These are phyloP conservation scores for Meganola albula DNA, from an alignment of 2,888 invertebrate genomes.

Conservation along the genomic window DNA sequence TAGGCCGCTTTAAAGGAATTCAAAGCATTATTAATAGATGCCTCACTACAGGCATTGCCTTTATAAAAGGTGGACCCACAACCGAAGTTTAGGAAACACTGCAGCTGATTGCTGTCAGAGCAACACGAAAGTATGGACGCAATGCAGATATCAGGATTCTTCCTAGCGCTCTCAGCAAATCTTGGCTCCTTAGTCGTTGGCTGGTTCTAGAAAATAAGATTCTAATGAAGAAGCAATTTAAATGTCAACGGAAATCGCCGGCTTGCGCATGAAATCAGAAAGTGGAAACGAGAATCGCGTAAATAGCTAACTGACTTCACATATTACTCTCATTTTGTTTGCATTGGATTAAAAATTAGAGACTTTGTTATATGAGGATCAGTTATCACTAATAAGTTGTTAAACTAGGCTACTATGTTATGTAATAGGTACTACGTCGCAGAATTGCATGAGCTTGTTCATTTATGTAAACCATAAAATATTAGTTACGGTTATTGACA, in stretches of 20 bases:
- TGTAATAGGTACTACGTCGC: too few species aligned
- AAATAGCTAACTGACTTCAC: conserved; percentile 16
- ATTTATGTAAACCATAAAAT: too few species aligned
- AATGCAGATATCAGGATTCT: conserved; percentile 33
- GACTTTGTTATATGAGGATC: too few species aligned
- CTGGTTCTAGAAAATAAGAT: conserved; percentile 26
- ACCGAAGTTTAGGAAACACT: conserved; percentile 45
- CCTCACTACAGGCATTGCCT: conserved; percentile 35
- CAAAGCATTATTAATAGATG: conserved; percentile 37
- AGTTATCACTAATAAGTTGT: too few species aligned
- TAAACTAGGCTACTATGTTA: too few species aligned
- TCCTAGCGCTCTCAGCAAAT: conserved; percentile 9
- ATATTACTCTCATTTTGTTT: conserved; percentile 11
- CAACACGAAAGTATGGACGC: conserved; percentile 57
- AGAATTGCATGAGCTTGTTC: too few species aligned
- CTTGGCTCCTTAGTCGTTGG: conserved; percentile 24
- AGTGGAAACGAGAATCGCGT: conserved; percentile 28
- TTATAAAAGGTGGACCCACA: conserved; percentile 35
- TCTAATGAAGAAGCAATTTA: conserved; percentile 15
- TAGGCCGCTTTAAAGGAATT: conserved; percentile 43
- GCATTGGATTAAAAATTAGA: too few species aligned
- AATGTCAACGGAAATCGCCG: conserved; percentile 17
- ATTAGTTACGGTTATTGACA: too few species aligned
- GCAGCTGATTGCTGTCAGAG: conserved; percentile 21
- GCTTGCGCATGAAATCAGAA: conserved; percentile 28